Evolutionary conservation across 2,113 vertebrate species (phyloP).

Genomic region (Cochlearius cochlearius): DNA sequence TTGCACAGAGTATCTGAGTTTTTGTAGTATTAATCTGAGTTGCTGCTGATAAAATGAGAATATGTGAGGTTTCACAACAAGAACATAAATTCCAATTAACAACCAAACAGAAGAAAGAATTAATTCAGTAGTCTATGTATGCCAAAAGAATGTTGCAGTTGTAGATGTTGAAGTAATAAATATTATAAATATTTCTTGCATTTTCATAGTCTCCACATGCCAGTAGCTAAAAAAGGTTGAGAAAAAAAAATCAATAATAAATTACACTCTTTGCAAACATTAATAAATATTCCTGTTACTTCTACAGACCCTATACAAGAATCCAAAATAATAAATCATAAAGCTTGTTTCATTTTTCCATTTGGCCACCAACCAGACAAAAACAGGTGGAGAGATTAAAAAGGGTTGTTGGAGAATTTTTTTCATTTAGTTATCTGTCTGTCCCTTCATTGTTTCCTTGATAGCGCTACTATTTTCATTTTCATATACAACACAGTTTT

Average conservation of each 20-base stretch:
- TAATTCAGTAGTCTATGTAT: not conserved
- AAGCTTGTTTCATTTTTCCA: not conserved
- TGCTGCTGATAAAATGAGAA: constrained; percentile 5
- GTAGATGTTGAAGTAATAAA: not conserved
- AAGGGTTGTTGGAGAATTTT: not conserved
- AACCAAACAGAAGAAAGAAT: constrained; percentile 6
- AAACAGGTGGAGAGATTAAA: not conserved
- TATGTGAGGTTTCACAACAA: not conserved
- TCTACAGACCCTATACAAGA: not conserved
- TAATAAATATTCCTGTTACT: constrained; percentile 37
- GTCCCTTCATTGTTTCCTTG: not conserved
- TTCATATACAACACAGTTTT: not conserved
- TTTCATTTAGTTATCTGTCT: not conserved
- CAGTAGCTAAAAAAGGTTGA: constrained; percentile 4
- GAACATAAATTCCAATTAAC: constrained; percentile 41
- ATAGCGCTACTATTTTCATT: not conserved
- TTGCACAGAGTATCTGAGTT: not conserved
- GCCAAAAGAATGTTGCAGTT: not conserved
- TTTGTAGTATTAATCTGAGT: not conserved
- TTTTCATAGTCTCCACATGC: not conserved
- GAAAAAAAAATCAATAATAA: constrained; percentile 47
- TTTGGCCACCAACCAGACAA: not conserved
- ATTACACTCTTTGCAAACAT: constrained; percentile 21
- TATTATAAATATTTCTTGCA: constrained; percentile 19
- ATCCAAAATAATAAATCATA: constrained; percentile 10